Percentiles rank a stretch among this genome's conserved stretches.
Conservation (phyloP, 2,888 invertebrate genomes). For the Temnothorax ravouxi region DNA sequence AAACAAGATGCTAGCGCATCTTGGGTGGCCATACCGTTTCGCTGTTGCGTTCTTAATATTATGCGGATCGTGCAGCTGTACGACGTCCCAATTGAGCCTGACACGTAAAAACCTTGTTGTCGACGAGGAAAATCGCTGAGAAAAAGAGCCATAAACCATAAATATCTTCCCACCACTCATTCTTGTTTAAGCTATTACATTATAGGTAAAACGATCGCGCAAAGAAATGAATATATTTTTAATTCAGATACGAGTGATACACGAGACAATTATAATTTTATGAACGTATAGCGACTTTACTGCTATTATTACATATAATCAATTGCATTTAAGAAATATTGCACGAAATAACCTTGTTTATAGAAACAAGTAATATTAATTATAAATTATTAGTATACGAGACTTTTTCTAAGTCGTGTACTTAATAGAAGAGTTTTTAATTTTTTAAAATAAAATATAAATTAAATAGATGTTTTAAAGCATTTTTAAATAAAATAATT, state of each 20-base stretch:
- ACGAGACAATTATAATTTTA: neutral
- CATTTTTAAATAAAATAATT: neutral
- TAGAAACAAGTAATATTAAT: neutral
- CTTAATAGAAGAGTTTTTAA: neutral
- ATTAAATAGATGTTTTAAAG: neutral
- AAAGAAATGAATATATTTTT: neutral
- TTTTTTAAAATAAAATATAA: neutral
- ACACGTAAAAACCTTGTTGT: conserved; percentile 50
- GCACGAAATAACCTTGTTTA: neutral
- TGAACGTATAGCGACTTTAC: neutral
- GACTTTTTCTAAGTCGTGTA: neutral
- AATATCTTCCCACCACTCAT: conserved; percentile 1
- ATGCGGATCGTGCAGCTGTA: conserved; percentile 80
- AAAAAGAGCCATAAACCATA: conserved; percentile 57
- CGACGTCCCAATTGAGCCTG: conserved; percentile 76
- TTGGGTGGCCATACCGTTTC: conserved; percentile 82
- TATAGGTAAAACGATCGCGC: neutral
- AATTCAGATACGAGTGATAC: neutral
- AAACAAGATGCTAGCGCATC: conserved; percentile 57
- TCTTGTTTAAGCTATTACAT: neutral
- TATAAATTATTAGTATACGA: neutral
- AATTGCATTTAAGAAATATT: neutral
- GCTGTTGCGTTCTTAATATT: conserved; percentile 82
- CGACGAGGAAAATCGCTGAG: conserved; percentile 65
- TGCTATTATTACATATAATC: neutral